A percentile compares a stretch with the other conserved stretches of the same genome.
Conservation (phyloP, 1,140 invertebrate genomes). For the Dreissena rostriformis region DNA sequence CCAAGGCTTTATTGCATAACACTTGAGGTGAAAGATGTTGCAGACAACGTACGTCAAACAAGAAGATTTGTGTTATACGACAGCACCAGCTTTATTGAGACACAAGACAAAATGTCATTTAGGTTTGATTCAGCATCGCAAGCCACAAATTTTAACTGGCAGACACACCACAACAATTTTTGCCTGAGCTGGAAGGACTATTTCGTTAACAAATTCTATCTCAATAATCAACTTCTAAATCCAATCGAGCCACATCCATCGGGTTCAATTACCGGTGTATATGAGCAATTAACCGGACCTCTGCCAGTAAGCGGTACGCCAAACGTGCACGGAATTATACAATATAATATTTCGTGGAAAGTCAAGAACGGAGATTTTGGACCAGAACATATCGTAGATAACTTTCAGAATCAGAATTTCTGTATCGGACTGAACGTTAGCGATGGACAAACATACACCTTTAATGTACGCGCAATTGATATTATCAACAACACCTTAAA, state of each 20-base stretch:
- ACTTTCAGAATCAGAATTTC: slow-evolving; percentile 32
- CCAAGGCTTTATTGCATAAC: slow-evolving; percentile 15
- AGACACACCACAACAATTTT: slow-evolving; percentile 34
- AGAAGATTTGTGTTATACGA: slow-evolving; percentile 36
- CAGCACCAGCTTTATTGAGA: background rate
- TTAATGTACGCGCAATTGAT: slow-evolving; percentile 55
- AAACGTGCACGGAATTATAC: slow-evolving; percentile 63
- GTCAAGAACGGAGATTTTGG: background rate
- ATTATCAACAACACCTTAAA: slow-evolving; percentile 47
- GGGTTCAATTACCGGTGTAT: slow-evolving; percentile 46
- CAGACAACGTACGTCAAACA: slow-evolving; percentile 19
- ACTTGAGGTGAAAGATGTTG: slow-evolving; percentile 41
- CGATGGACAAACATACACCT: slow-evolving; percentile 62
- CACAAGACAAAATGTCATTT: background rate
- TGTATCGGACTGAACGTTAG: slow-evolving; percentile 17
- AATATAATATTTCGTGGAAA: slow-evolving; percentile 24
- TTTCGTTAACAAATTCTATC: slow-evolving; percentile 29
- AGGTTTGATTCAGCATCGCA: slow-evolving; percentile 1
- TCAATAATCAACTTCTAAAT: slow-evolving; percentile 41
- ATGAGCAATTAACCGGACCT: slow-evolving; percentile 61
- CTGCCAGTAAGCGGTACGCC: slow-evolving; percentile 59
- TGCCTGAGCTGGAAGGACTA: slow-evolving; percentile 33
- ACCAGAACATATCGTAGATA: background rate
- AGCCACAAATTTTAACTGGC: slow-evolving; percentile 32
- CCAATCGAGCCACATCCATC: slow-evolving; percentile 40